Evolutionary conservation across 1,140 invertebrate species (phyloP), one percentile per base, ranked within the genome.

Genomic region (Heliothis subflexa): DNA sequence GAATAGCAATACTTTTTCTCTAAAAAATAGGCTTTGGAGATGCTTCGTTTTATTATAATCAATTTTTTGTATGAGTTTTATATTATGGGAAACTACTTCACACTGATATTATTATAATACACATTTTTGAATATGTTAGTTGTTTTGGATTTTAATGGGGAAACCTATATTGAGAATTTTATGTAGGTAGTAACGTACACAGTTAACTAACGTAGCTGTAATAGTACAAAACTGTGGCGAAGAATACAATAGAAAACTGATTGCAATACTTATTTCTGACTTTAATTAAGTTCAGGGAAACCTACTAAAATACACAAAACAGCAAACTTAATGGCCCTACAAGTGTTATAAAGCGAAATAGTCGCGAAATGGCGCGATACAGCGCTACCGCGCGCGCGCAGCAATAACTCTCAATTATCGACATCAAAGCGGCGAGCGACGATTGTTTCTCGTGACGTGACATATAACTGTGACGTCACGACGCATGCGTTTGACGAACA

Each of bases 331-430:
- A 45, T 18, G 12, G 7, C 71, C 64, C n/a, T 7, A 68, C 13
- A 40, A 11, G 13, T 25, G 62, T 55, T 62, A 25, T 28, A 47
- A 13, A 49, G 47, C 21, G 45, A 71, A 79, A 74, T 47, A 75
- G 45, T 21, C 52, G 40, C 72, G 40, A 80, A 64, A 45, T 40
- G 61, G n/a, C 61, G 61, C 61, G 61, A 64, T 21, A 13, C 54
- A 62, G 55, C 14, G 78, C 78, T 74, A 76, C 72, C 40, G 57
- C 57, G 66, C 68, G n/a, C 57, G 72, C 55, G 72, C 57, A 49
- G 78, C 78, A 62, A 81, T 81, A 81, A 81, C 80, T 81, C 76
- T 81, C 80, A 81, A 81, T 81, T 78, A 81, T 74, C 75, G 70
- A 78, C 70, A 61, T 78, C 75, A 74, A 78, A 73, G 80, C 75